Evolutionary conservation across 2,113 vertebrate species (phyloP), one percentile per base, ranked within the genome.

Genomic region (Mirza zaza): DNA sequence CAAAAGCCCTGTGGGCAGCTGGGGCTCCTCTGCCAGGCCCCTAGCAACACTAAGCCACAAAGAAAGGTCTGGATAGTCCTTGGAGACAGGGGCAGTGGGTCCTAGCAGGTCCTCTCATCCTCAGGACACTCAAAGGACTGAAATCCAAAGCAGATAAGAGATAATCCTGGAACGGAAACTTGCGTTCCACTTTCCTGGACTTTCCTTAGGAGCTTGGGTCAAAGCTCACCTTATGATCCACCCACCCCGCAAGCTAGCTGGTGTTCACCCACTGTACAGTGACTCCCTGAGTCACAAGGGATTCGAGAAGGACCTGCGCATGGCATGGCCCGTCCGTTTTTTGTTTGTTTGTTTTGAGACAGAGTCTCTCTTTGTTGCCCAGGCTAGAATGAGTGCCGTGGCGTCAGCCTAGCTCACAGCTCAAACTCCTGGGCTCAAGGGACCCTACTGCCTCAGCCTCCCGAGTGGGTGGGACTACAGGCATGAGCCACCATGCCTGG

Each of bases 1-100:
- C 32, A 8, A 50, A 93, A 68, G n/a, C 23, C 29, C 48, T 4
- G 1, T 12, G 50, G 50, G 50, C 14, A 42, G 17, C 57, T 0
- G 0, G 36, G 45, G 13, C n/a, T 77, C 21, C 48, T 48, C 29
- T 73, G 25, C 39, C 21, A 75, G 15, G 15, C 65, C 45, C 79
- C 0, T 18, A 73, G 71, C 48, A 23, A 4, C 45, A 21, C 5
- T 5, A 0, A 63, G 45, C 67, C 25, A 0, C 25, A 21, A 4
- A 61, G 48, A 29, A 21, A 27, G 20, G 27, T 57, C 15, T 21
- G 79, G 12, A 3, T 7, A 36, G 20, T 67, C 32, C 80, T 68
- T 21, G 55, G 25, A 77, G 55, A 4, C 8, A 1, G 18, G 84
- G 3, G 23, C 12, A 9, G 0, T 70, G 63, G 3, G 25, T 34